phyloP scores from a whole-genome alignment of 2,113 vertebrate species.

The Gallinago jamesoni region DNA sequence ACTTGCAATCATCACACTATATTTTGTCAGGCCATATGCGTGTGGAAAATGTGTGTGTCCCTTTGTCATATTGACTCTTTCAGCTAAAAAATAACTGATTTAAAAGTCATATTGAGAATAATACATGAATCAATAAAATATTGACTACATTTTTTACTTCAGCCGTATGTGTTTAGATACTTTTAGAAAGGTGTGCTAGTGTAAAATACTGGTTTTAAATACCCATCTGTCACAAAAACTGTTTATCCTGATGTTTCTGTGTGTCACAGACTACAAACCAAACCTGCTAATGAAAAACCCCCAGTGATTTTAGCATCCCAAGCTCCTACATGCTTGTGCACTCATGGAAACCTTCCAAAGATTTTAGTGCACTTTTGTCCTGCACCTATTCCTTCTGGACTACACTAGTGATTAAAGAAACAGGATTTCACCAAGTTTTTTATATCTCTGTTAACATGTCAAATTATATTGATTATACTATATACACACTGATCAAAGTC shows the following conservation, averaged over 20 bases:
- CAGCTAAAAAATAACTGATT: neutral
- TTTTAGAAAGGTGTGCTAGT: neutral
- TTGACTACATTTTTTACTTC: neutral
- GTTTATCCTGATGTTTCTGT: neutral
- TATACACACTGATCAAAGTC: neutral
- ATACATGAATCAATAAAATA: neutral
- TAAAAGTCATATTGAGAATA: neutral
- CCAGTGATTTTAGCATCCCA: neutral
- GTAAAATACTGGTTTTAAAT: neutral
- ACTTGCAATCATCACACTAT: neutral
- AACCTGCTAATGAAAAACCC: neutral
- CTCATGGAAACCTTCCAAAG: neutral
- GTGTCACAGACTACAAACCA: neutral
- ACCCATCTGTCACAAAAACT: neutral
- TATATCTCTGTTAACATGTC: neutral
- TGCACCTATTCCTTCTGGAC: neutral
- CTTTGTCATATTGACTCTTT: neutral
- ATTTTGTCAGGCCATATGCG: neutral
- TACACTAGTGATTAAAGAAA: neutral
- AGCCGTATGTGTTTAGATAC: neutral
- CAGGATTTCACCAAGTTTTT: neutral
- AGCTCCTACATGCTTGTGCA: neutral
- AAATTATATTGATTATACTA: neutral
- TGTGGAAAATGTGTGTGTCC: neutral
- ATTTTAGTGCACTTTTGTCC: neutral